Conservation (phyloP, 2,113 vertebrate species). For the Athene cunicularia region DNA sequence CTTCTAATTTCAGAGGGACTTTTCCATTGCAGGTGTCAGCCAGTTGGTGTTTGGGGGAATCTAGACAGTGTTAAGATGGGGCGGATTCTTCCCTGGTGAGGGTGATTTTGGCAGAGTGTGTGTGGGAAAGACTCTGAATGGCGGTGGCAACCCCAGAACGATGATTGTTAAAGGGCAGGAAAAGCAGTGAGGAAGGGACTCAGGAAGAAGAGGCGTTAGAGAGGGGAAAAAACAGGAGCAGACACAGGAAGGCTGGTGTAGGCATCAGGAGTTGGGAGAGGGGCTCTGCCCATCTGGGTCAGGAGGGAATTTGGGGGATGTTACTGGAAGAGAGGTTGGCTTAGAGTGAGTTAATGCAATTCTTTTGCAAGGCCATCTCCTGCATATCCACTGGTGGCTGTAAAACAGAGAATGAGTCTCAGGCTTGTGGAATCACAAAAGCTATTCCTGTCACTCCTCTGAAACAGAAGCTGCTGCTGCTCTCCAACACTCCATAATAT, state of each 20-base stretch:
- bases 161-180: background rate
- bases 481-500: background rate
- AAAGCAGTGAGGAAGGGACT: background rate
- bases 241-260: background rate
- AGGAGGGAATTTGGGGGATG: background rate
- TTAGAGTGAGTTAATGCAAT: background rate
- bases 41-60: background rate
- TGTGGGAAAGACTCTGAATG: background rate
- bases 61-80: background rate
- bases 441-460: background rate
- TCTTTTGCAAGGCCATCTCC: background rate
- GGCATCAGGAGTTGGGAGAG: background rate
- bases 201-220: background rate
- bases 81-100: background rate
- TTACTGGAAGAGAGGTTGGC: background rate
- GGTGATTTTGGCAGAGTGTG: background rate
- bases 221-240: background rate
- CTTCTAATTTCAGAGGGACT: background rate
- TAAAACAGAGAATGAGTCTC: background rate
- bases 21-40: background rate
- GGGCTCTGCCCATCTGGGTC: background rate
- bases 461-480: background rate
- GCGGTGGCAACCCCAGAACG: background rate
- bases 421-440: background rate
- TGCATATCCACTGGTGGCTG: background rate